A percentile compares a stretch with the other conserved stretches of the same genome.
phyloP scores from a whole-genome alignment of 1,140 invertebrate species.

The Brevipalpus yothersi region DNA sequence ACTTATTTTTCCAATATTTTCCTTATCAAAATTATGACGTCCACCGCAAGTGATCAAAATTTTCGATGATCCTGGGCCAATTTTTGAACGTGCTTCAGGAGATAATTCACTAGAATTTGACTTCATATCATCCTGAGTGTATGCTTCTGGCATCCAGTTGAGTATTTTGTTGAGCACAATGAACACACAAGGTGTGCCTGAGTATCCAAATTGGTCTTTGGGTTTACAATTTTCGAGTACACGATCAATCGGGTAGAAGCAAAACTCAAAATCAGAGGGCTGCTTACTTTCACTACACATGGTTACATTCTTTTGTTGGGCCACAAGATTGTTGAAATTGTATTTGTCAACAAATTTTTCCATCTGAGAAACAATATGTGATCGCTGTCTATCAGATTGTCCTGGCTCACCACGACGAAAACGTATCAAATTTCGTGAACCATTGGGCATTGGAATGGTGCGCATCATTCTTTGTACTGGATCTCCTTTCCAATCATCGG shows the following conservation, averaged over 20 bases:
- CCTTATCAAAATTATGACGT: neutral
- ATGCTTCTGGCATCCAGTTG: neutral
- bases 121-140: neutral
- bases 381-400: neutral
- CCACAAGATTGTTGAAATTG: neutral
- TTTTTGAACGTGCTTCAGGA: neutral
- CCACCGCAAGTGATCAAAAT: neutral
- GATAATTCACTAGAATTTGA: constrained; percentile 1
- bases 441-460: neutral
- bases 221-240: constrained; percentile 4
- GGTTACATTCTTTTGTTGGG: neutral
- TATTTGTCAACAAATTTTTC: neutral
- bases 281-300: neutral
- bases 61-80: neutral
- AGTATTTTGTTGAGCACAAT: constrained; percentile 10
- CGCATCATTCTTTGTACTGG: neutral
- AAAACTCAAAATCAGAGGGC: neutral
- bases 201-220: constrained; percentile 11
- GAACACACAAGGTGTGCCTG: constrained; percentile 13
- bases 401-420: neutral
- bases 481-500: neutral
- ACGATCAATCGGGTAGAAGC: neutral
- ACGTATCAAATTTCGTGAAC: neutral
- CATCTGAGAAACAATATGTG: neutral
- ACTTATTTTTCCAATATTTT: neutral